Conservation (phyloP, 2,888 invertebrate species). For the Rhagium mordax region DNA sequence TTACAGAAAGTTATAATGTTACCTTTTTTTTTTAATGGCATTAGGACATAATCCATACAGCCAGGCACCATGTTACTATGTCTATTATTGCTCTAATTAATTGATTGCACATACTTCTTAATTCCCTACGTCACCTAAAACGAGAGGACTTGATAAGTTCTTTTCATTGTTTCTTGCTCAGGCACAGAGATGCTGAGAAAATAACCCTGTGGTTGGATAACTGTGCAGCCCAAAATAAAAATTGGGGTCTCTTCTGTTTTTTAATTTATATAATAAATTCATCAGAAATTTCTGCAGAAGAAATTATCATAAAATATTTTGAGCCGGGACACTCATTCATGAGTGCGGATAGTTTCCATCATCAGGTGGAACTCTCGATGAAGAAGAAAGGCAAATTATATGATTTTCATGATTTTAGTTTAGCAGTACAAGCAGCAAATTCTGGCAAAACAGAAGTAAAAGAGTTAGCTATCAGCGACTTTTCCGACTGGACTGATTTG, state of each 20-base stretch:
- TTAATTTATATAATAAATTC: not conserved
- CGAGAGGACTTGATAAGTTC: not conserved
- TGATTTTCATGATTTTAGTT: not conserved
- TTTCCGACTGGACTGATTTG: no score
- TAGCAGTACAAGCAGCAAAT: not conserved
- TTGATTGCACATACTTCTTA: no score
- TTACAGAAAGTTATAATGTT: not conserved
- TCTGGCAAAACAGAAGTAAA: not conserved
- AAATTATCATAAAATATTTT: not conserved
- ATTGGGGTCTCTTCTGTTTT: not conserved
- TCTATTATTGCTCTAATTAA: no score
- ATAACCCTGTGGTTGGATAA: not conserved
- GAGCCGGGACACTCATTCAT: not conserved
- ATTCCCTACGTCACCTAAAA: no score
- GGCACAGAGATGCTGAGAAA: not conserved
- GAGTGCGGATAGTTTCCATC: not conserved
- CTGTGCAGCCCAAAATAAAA: not conserved
- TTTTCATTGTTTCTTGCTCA: not conserved
- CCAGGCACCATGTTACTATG: no score
- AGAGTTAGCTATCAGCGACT: no score
- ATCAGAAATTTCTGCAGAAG: not conserved
- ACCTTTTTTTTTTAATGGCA: no score
- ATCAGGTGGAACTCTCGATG: not conserved
- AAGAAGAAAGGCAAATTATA: not conserved
- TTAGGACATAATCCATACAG: no score